phyloP scores from a whole-genome alignment of 1,140 invertebrate genomes.

The Bombus ignitus region DNA sequence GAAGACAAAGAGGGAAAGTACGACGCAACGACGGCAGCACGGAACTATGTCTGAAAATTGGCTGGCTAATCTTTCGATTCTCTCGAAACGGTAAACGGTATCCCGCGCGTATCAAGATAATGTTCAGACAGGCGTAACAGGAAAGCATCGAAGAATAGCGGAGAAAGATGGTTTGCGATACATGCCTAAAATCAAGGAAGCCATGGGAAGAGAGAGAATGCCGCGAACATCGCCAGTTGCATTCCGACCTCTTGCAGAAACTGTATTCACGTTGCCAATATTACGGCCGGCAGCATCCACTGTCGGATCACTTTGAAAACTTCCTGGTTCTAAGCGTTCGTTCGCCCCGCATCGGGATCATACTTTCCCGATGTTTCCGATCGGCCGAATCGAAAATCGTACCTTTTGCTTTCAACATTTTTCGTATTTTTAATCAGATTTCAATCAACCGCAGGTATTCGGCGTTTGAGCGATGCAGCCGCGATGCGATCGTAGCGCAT shows the following conservation, averaged over 20 bases:
- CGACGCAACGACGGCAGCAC: background rate
- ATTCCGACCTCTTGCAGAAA: conserved; percentile 46
- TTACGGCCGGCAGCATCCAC: conserved; percentile 24
- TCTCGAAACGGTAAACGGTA: conserved; percentile 19
- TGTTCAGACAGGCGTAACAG: conserved; percentile 12
- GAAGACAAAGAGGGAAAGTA: background rate
- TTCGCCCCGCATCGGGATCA: background rate
- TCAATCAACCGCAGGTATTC: too few relatives aligned
- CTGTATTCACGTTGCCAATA: conserved; percentile 44
- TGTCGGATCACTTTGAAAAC: conserved; percentile 3
- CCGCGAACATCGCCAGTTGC: conserved; percentile 14
- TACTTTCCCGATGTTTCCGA: background rate
- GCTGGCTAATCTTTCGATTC: conserved; percentile 18
- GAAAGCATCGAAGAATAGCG: conserved; percentile 1
- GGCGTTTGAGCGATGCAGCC: background rate
- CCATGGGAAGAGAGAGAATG: conserved; percentile 4
- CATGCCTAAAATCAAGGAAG: conserved; percentile 1
- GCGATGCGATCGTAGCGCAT: background rate
- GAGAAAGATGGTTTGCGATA: background rate
- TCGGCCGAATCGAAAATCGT: background rate
- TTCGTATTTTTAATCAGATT: background rate
- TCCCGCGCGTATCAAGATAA: conserved; percentile 1
- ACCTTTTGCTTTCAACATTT: background rate
- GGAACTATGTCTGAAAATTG: conserved; percentile 10
- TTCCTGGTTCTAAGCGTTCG: conserved; percentile 38